A percentile compares a stretch with the other conserved stretches of the same genome.
Evolutionary conservation across 2,797 vertebrate species (phyloP).

Genomic region (Podarcis siculus): DNA sequence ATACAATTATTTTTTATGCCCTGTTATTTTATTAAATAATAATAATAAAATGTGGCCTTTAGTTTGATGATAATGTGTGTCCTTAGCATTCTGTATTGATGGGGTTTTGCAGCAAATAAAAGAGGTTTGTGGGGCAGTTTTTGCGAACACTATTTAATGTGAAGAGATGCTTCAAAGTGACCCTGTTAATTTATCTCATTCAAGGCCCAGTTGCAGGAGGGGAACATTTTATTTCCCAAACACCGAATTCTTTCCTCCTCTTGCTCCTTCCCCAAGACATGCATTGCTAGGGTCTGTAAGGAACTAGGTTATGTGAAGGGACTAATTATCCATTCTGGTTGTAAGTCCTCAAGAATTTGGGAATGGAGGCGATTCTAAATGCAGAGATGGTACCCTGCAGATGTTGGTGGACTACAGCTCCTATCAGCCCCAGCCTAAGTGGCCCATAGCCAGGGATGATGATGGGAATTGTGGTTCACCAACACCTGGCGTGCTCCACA

Average conservation of each 20-base stretch:
- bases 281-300: not conserved
- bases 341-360: not conserved
- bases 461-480: not conserved
- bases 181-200: not conserved
- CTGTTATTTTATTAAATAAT: conserved; percentile 89
- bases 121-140: not conserved
- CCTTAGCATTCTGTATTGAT: conserved; percentile 35
- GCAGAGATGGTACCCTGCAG: not conserved
- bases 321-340: not conserved
- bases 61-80: conserved; percentile 84
- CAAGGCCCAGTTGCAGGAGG: too few relatives aligned
- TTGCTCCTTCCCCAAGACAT: not conserved
- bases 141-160: not conserved
- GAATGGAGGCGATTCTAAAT: not conserved
- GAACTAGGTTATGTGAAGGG: not conserved
- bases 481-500: not conserved
- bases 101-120: conserved; percentile 56
- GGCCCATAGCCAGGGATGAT: not conserved
- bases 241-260: not conserved
- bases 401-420: not conserved
- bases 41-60: conserved; percentile 87
- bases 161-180: not conserved
- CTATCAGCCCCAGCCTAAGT: not conserved
- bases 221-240: not conserved
- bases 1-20: conserved; percentile 81